Base-by-base conservation (phyloP, 1,140 invertebrate species). In the Meloidogyne exigua region DNA sequence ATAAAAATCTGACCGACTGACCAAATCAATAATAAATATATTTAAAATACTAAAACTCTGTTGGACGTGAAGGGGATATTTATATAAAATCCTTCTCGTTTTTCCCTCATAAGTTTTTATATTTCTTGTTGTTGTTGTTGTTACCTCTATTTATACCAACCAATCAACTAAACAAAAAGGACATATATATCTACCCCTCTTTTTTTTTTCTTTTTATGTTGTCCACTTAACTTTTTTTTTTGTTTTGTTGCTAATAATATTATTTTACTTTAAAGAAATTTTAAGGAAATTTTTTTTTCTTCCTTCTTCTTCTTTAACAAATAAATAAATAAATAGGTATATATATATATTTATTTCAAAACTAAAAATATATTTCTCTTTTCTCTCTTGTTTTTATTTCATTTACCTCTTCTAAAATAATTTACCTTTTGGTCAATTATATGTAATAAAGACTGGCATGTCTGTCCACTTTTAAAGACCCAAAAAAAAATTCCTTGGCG, bases 221-320 rank as follows among this genome's bases (percentile, higher is more conserved):
- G 49, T 57, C 49, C 49, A 57, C 18, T 57, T 57, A 57, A 4
- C 3, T 57, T n/a, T 9, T n/a, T 7, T 9, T 39, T 39, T 57
- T 57, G 49, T 57, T 57, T 57, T 57, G 49, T 57, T 57, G 49
- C 49, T 57, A n/a, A 57, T n/a, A 57, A 57, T n/a, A n/a, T n/a
- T n/a, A 57, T 57, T 57, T 57, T 57, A 57, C 49, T 57, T 57
- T 10, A 57, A 57, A 57, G 13, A 44, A 4, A 57, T 57, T 57
- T 57, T 57, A 57, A 57, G 49, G 49, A 57, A n/a, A 57, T 39
- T 57, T 57, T 57, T 57, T 18, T 57, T 32, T 32, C 49, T 57
- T 57, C 7, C 13, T 57, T 12, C 18, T 10, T n/a, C 13, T 57
- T 12, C 18, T 10, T 7, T 7, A 3, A 32, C 28, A 13, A 42